These are phyloP conservation scores for Scleropages formosus DNA, from an alignment of 2,797 vertebrate genomes.

Conservation along the genomic window DNA sequence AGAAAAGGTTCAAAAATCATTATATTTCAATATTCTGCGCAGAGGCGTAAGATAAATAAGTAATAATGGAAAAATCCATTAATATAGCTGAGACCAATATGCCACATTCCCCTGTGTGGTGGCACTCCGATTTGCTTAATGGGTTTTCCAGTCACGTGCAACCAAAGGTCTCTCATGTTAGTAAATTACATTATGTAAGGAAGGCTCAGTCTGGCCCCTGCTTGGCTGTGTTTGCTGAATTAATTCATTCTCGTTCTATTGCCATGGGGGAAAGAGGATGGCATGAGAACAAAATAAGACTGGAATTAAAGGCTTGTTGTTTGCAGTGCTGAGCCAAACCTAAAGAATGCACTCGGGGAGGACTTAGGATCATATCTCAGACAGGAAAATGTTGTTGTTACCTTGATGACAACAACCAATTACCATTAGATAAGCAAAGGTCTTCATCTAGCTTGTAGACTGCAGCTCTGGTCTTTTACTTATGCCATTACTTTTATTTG, in stretches of 20 bases:
- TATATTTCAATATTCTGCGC: slow-evolving; percentile 35
- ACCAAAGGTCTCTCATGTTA: slow-evolving; percentile 34
- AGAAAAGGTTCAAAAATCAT: slow-evolving; percentile 11
- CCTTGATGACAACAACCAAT: neutral
- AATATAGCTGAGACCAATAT: slow-evolving; percentile 42
- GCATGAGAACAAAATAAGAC: neutral
- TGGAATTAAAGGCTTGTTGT: neutral
- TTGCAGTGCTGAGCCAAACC: neutral
- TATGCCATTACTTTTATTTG: too few species aligned
- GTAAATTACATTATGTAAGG: slow-evolving; percentile 19
- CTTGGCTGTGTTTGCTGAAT: slow-evolving; percentile 5
- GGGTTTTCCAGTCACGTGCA: slow-evolving; percentile 41
- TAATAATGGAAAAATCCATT: slow-evolving; percentile 50
- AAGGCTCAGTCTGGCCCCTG: neutral
- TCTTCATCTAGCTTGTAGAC: neutral
- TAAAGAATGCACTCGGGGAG: neutral
- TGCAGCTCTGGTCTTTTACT: too few species aligned
- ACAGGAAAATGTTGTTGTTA: slow-evolving; percentile 4
- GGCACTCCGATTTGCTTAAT: slow-evolving; percentile 44
- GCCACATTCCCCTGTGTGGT: slow-evolving; percentile 40
- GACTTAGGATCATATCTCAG: neutral
- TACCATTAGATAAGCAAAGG: slow-evolving; percentile 7
- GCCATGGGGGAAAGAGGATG: neutral
- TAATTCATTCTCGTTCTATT: slow-evolving; percentile 26
- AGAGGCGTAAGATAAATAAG: slow-evolving; percentile 54